phyloP scores from a whole-genome alignment of 1,140 invertebrate species.

The Drosophila erecta region DNA sequence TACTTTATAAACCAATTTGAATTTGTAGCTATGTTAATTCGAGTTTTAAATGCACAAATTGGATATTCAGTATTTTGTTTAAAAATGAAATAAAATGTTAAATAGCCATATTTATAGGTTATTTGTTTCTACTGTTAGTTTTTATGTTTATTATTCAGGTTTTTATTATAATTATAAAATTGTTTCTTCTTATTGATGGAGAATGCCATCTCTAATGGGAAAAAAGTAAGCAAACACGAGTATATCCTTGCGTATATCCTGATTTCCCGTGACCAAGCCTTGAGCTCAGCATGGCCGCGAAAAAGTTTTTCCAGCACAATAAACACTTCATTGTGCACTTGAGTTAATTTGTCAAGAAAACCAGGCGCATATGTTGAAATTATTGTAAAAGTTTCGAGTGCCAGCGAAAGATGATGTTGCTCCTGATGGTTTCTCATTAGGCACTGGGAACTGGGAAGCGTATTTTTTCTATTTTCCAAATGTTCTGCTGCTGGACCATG shows the following conservation, averaged over 20 bases:
- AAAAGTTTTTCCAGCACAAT: constrained; percentile 69
- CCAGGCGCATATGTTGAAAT: constrained; percentile 58
- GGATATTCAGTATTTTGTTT: too few relatives aligned
- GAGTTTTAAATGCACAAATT: too few relatives aligned
- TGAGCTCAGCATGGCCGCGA: constrained; percentile 12
- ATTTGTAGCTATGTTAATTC: too few relatives aligned
- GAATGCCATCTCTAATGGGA: background rate
- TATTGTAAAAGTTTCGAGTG: constrained; percentile 78
- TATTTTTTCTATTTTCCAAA: too few relatives aligned
- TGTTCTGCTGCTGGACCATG: constrained; percentile 18
- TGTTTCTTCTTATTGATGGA: too few relatives aligned
- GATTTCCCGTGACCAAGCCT: constrained; percentile 22
- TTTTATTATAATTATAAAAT: too few relatives aligned
- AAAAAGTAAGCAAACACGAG: background rate
- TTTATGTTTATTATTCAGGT: too few relatives aligned
- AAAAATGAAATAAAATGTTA: too few relatives aligned
- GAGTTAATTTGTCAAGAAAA: constrained; percentile 80
- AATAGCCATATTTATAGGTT: too few relatives aligned
- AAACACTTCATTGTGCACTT: constrained; percentile 80
- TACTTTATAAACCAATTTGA: too few relatives aligned
- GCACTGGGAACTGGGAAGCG: background rate
- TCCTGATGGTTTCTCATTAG: constrained; percentile 70
- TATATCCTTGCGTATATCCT: background rate
- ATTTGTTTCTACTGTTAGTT: too few relatives aligned
- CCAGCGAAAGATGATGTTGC: constrained; percentile 27